phyloP scores from a whole-genome alignment of 2,113 vertebrate genomes.

The Aviceda subcristata region DNA sequence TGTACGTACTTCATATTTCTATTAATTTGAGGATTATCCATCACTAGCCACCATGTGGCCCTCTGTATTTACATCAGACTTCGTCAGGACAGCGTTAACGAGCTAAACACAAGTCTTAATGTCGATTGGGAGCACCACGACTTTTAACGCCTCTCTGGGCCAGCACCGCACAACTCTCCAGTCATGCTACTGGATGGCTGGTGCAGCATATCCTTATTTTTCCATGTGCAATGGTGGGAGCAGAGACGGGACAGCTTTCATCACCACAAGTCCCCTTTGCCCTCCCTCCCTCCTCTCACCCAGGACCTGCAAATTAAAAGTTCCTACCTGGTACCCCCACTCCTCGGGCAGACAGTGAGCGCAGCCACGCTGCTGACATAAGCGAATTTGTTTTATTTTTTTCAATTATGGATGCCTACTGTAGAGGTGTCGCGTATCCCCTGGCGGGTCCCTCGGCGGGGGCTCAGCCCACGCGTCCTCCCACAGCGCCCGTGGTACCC shows the following conservation, averaged over 20 bases:
- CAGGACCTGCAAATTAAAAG: neutral
- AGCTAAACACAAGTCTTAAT: neutral
- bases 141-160: neutral
- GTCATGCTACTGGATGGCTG: rapidly evolving
- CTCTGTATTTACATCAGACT: neutral
- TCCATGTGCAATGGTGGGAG: neutral
- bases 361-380: neutral
- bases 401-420: neutral
- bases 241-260: neutral
- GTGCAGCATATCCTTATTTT: neutral
- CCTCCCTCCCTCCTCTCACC: neutral
- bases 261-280: neutral
- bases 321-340: neutral
- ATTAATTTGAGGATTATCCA: neutral
- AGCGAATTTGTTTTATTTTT: neutral
- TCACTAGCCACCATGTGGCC: neutral
- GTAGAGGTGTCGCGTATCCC: neutral
- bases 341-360: neutral
- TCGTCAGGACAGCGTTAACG: neutral
- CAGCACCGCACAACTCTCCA: neutral
- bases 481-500: neutral
- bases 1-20: neutral
- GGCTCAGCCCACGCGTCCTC: neutral
- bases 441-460: rapidly evolving
- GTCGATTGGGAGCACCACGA: neutral